Base-by-base conservation (phyloP, 2,888 invertebrate species). In the Laspeyria flexula region DNA sequence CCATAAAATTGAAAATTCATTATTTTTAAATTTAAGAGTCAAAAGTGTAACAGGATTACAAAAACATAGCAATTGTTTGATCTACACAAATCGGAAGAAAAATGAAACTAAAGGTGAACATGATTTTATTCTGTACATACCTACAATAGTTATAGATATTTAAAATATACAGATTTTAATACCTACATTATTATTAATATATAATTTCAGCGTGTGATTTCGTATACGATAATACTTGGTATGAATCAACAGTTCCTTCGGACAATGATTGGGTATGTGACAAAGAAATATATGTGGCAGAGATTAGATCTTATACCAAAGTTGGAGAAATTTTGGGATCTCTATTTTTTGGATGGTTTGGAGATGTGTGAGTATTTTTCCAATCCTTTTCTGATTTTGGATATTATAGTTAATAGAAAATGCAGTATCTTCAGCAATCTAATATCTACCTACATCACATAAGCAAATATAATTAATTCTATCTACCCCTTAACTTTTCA, bases 241-340 rank as follows among this genome's bases (percentile, higher is more conserved):
- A 82, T 39, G 74, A 77, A 45, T 71, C 73, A 7, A 86, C 87
- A 1, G 65, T 81, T 13, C 58, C 84, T 15, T 76, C 83, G 10
- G 76, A 81, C 29, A 80, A 85, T 53, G 71, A 85, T 57, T 87
- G 87, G 87, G 85, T 87, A 5, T 87, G 86, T 48, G 70, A 79
- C 38, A 70, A 79, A 42, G 85, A 85, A 59, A 47, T 87, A 25
- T 69, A 84, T 31, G 77, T 82, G 0, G 77, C 79, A 7, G 83
- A 85, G 61, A 74, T 82, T 43, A 74, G 79, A 42, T 76, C 83
- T 1, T 82, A 79, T 25, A 80, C 71, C 27, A 80, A 76, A 67
- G 63, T 81, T 11, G 80, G 78, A 12, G 87, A 87, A 69, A 70
- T 76, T 6, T 18, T 81, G 10, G 87, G 86, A 38, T 83, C 86